Percentiles rank a stretch among this genome's conserved stretches.
These are phyloP conservation scores for Orthosia incerta DNA, from an alignment of 2,888 invertebrate genomes.

Conservation along the genomic window DNA sequence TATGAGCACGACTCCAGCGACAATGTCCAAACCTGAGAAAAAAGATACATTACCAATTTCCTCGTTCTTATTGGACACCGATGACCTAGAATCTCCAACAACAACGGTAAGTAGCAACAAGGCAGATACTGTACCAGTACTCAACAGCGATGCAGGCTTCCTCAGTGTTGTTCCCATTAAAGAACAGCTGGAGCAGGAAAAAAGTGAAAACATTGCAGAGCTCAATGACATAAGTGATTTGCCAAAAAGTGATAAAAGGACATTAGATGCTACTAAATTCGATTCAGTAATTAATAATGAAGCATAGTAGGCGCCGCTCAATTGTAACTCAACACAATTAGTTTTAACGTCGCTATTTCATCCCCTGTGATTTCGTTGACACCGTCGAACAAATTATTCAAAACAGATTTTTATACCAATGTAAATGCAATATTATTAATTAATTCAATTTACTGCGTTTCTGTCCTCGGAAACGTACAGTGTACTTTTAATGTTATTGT, in stretches of 20 bases:
- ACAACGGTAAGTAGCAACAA: constrained; percentile 61
- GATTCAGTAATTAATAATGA: constrained; percentile 82
- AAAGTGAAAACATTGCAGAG: constrained; percentile 81
- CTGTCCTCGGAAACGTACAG: constrained; percentile 47
- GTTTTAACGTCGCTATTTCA: constrained; percentile 80
- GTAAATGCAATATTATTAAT: constrained; percentile 70
- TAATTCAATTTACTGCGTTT: constrained; percentile 45
- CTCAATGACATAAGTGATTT: constrained; percentile 88
- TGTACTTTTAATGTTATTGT: constrained; percentile 65
- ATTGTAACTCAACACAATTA: constrained; percentile 69
- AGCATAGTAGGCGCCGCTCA: constrained; percentile 76
- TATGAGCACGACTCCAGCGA: constrained; percentile 12
- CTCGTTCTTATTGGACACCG: constrained; percentile 85
- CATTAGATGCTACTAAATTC: constrained; percentile 83
- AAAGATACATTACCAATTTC: constrained; percentile 75
- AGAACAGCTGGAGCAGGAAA: constrained; percentile 74
- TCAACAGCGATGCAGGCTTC: constrained; percentile 72
- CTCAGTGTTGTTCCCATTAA: constrained; percentile 85
- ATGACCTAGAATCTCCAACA: constrained; percentile 79
- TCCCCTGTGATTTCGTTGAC: constrained; percentile 83
- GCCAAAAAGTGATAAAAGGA: constrained; percentile 87
- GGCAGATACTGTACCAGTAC: constrained; percentile 49
- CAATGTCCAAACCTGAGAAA: constrained; percentile 52
- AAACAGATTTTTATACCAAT: constrained; percentile 71
- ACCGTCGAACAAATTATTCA: constrained; percentile 75